Base-by-base conservation (phyloP, 2,113 vertebrate species). In the Emydocephalus ijimae region DNA sequence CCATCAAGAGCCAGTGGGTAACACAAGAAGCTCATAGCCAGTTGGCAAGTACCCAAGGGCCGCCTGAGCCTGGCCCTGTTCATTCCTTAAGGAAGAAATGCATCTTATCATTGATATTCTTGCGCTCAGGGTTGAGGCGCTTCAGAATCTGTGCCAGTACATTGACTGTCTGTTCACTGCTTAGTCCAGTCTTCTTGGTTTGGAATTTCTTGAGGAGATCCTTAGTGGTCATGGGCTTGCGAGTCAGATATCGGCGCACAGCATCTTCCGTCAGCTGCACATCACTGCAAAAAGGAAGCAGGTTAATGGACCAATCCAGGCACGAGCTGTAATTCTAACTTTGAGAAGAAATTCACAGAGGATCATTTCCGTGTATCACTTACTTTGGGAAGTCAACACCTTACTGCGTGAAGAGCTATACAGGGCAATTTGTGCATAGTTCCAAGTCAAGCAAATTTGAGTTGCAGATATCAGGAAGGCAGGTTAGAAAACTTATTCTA, bases 191-290 rank as follows among this genome's bases (percentile, higher is more conserved):
- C 91, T 99, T 98, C 97, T 99, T 99, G 85, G 98, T 99, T 97
- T 99, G 99, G 97, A 99, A 99, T 95, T 99, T 99, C 95, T 99
- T 99, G 96, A 99, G 97, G 94, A 99, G 96, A 96, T 99, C 99
- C 96, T 99, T 99, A 57, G 98, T 99, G 94, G 99, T 99, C 99
- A 99, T 99, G 69, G 99, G 99, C 96, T 99, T 99, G 18, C 99
- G 97, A 39, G 98, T 99, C 94, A 99, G 97, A 96, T 99, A 99
- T 45, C 98, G 98, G 3, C 98, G 97, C 34, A 99, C 98, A 0
- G 99, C 99, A 0, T 99, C 99, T 94, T 99, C 99, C 0, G 98
- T 99, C 90, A 99, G 97, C 97, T 98, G 98, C 94, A 99, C 98
- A 1, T 99, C 99, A 6, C 99, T 99, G 96, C 9, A 45, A 61